Conservation (phyloP, 2,888 invertebrate genomes). For the Stegana nigrithorax region DNA sequence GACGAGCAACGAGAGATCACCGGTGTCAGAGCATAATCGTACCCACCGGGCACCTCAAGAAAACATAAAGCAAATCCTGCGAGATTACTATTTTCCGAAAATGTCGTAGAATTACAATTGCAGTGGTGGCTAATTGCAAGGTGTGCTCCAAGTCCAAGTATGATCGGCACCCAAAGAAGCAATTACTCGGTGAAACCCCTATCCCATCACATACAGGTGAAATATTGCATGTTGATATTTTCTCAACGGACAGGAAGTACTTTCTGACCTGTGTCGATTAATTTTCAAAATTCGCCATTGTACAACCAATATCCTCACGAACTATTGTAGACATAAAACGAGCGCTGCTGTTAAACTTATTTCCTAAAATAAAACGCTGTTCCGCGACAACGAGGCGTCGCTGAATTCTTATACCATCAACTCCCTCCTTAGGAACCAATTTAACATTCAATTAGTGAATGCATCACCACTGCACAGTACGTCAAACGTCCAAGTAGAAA, state of each 20-base stretch:
- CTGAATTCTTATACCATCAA: not conserved
- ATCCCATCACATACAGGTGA: slow-evolving; percentile 17
- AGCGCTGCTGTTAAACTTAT: no score
- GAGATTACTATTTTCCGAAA: not conserved
- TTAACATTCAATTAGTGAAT: not conserved
- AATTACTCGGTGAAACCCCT: not conserved
- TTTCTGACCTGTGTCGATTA: slow-evolving; percentile 16
- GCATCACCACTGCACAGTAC: not conserved
- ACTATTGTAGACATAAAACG: slow-evolving; percentile 5
- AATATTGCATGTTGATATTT: slow-evolving; percentile 24
- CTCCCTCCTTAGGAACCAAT: not conserved
- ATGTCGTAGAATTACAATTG: not conserved
- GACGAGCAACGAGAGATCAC: slow-evolving; percentile 13
- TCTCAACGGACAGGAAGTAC: slow-evolving; percentile 12
- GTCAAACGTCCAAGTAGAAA: not conserved
- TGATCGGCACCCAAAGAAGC: slow-evolving; percentile 1
- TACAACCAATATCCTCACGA: slow-evolving; percentile 6
- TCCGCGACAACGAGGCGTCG: not conserved
- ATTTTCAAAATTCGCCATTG: slow-evolving; percentile 1
- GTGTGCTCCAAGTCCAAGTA: slow-evolving; percentile 11
- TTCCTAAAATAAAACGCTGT: not conserved
- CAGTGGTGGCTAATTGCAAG: not conserved
- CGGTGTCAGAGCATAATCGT: slow-evolving; percentile 12
- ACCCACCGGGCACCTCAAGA: slow-evolving; percentile 19
- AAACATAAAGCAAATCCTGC: not conserved